phyloP scores from a whole-genome alignment of 2,797 vertebrate genomes.

The Erethizon dorsatum region DNA sequence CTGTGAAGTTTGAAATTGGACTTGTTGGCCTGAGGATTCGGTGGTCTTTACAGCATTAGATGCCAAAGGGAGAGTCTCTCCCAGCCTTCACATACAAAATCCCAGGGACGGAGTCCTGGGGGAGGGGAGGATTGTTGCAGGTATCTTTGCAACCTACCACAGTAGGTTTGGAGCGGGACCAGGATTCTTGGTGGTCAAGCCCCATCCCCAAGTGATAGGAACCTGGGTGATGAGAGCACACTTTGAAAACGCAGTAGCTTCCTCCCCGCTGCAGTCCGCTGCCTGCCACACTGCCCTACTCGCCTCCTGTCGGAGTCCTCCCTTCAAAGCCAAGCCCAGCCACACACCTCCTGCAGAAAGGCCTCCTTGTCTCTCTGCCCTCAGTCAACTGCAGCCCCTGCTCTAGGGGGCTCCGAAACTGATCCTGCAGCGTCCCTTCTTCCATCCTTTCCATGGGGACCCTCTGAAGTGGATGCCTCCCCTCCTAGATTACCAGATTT shows the following conservation, averaged over 20 bases:
- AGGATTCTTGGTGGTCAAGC: background rate
- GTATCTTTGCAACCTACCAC: background rate
- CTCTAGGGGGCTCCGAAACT: background rate
- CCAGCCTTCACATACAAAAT: background rate
- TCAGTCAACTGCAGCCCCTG: background rate
- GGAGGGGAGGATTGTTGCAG: background rate
- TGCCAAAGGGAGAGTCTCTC: background rate
- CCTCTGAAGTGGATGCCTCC: constrained; percentile 8
- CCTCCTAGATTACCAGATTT: background rate
- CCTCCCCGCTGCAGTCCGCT: background rate
- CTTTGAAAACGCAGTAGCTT: background rate
- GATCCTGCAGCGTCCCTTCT: background rate
- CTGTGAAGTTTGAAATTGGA: constrained; percentile 15
- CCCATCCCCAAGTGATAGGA: background rate
- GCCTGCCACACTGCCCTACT: background rate
- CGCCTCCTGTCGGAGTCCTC: background rate
- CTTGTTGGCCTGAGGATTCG: constrained; percentile 7
- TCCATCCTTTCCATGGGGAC: background rate
- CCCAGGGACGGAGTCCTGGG: background rate
- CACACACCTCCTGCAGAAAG: background rate
- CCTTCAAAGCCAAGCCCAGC: background rate
- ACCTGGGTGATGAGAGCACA: background rate
- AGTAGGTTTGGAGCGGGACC: background rate
- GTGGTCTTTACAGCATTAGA: constrained; percentile 34
- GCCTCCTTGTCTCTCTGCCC: background rate